Evolutionary conservation across 2,888 invertebrate genomes (phyloP).

Genomic region (Willowsia nigromaculata): DNA sequence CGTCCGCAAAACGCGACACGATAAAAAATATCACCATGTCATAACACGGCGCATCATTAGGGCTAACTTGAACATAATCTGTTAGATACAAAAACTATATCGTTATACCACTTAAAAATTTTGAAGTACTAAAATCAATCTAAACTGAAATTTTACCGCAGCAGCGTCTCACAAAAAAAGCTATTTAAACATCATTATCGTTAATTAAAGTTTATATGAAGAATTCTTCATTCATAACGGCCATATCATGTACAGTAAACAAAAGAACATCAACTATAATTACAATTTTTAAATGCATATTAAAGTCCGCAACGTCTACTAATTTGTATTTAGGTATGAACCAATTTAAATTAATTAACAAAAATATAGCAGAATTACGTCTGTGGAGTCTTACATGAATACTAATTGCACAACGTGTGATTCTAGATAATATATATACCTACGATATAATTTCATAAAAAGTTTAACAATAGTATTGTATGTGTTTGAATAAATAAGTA

Average conservation of each 20-base stretch:
- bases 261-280: constrained; percentile 11
- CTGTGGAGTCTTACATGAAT: neutral
- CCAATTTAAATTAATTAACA: no score
- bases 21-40: neutral
- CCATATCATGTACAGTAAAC: constrained; percentile 66
- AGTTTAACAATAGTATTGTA: neutral
- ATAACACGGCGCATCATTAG: constrained; percentile 52
- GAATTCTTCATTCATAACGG: constrained; percentile 65
- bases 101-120: neutral
- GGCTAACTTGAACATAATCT: constrained; percentile 23
- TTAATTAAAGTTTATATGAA: neutral
- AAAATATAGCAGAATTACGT: no score
- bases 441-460: neutral
- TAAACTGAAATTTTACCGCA: neutral
- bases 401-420: neutral
- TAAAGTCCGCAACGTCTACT: neutral
- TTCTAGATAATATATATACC: neutral
- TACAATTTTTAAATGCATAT: neutral
- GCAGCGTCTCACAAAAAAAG: neutral
- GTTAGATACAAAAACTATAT: neutral
- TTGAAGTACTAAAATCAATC: neutral
- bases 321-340: neutral
- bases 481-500: neutral
- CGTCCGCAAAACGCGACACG: neutral
- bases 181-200: neutral